Evolutionary conservation across 2,113 vertebrate genomes (phyloP), one percentile per base, ranked within the genome.

Genomic region (Oceanodroma tethys): DNA sequence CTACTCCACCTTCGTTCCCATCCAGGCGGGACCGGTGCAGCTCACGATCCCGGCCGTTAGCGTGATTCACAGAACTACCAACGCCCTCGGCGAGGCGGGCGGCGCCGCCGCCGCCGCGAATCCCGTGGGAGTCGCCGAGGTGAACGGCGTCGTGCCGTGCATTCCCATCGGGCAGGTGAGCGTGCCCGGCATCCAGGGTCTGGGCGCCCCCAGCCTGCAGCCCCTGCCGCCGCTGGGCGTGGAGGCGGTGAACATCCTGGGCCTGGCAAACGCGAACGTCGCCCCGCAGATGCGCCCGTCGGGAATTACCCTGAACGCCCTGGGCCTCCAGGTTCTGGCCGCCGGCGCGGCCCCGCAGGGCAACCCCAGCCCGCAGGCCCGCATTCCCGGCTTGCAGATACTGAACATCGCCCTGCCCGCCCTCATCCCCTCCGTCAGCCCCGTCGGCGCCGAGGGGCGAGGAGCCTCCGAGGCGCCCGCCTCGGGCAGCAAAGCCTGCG

Each of bases 1-100:
- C 22, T 99, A 99, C 96, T 99, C 99, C 71, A 98, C 99, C n/a
- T 99, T 99, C 9, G 98, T 99, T 7, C 99, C 99, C 30, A 98
- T 99, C 90, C 99, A 98, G 89, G 98, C 99, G 0, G 99, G 99
- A 20, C 98, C 99, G 0, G 98, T 99, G 63, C 99, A 99, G 92
- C 99, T 99, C 59, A 99, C 99, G 10, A 99, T 99, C 97, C 99
- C 99, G 0, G 98, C 99, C 0, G 98, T 99, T 32, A 98, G 98
- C 1, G 99, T 99, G 47, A 98, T 99, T 59, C 99, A 99, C 97
- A 98, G 99, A 65, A 99, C 98, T 98, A 56, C 98, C 98, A 71
- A 96, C 71, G 3, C 97, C 86, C 52, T 97, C 0, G 88, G 96
- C 0, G 97, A 98, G 74, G 65, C 96, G 2, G 91, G 67, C 55